Evolutionary conservation across 2,797 vertebrate species (phyloP).

Genomic region (Acomys russatus): DNA sequence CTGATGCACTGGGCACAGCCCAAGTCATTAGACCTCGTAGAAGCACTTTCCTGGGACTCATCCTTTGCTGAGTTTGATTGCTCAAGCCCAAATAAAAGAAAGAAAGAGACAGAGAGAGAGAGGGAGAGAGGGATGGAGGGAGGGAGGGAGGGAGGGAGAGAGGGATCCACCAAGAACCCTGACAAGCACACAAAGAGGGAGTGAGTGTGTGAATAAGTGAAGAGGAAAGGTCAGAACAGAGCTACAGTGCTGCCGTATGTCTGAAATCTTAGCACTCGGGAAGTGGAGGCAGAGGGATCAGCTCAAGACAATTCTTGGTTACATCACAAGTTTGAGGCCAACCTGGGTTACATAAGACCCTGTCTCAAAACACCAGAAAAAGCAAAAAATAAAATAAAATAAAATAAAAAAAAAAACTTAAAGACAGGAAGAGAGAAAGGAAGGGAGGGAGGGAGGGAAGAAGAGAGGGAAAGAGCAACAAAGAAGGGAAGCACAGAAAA

Average conservation of each 20-base stretch:
- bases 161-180: not conserved
- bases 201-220: not conserved
- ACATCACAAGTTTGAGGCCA: not conserved
- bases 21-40: conserved; percentile 55
- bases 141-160: no score
- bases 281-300: not conserved
- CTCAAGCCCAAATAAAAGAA: fast-evolving
- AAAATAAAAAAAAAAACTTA: not conserved
- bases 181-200: no score
- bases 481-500: conserved; percentile 54
- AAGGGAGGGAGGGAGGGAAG: no score
- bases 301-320: not conserved
- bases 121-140: no score
- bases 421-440: not conserved
- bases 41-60: conserved; percentile 20
- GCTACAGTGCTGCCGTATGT: not conserved
- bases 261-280: not conserved
- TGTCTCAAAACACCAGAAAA: not conserved
- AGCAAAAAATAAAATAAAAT: not conserved
- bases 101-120: no score
- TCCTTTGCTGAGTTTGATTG: not conserved
- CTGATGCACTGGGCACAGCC: conserved; percentile 20
- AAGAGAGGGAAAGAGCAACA: not conserved
- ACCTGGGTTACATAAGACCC: not conserved
- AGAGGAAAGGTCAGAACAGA: conserved; percentile 8